Evolutionary conservation across 1,140 invertebrate genomes (phyloP).

Genomic region (Zaprionus tsacasi): DNA sequence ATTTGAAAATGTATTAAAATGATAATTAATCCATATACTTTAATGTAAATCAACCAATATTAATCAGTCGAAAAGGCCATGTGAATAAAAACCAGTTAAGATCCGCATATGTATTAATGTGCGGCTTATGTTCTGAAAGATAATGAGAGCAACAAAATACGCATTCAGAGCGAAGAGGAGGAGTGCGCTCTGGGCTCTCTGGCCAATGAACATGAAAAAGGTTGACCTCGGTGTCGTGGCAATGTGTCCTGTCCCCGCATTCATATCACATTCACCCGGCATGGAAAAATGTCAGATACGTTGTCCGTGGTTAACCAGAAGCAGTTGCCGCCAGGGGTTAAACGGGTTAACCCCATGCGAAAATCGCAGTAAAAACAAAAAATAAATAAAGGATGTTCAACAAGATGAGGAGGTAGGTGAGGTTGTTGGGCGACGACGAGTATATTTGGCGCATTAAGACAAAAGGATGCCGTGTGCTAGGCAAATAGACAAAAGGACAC

Average conservation of each 20-base stretch:
- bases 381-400: conserved; percentile 3
- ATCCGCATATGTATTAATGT: conserved; percentile 1
- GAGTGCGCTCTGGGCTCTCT: background rate
- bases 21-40: background rate
- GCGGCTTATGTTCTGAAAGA: background rate
- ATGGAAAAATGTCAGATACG: conserved; percentile 66
- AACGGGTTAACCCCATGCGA: conserved; percentile 70
- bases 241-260: conserved; percentile 58
- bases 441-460: conserved; percentile 80
- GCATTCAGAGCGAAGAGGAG: conserved; percentile 9
- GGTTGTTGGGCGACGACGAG: conserved; percentile 51
- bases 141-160: conserved; percentile 20
- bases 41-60: background rate
- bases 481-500: conserved; percentile 73
- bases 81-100: conserved; percentile 13
- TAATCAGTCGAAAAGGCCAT: background rate
- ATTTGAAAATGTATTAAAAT: background rate
- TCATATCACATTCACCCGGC: conserved; percentile 21
- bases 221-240: conserved; percentile 76
- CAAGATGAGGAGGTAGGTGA: conserved; percentile 18
- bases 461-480: conserved; percentile 75
- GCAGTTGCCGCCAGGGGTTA: conserved; percentile 74
- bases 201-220: conserved; percentile 76
- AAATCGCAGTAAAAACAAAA: conserved; percentile 50
- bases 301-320: conserved; percentile 74